Evolutionary conservation across 2,888 invertebrate genomes (phyloP), one percentile per base, ranked within the genome.

Genomic region (Drosophila affinis): DNA sequence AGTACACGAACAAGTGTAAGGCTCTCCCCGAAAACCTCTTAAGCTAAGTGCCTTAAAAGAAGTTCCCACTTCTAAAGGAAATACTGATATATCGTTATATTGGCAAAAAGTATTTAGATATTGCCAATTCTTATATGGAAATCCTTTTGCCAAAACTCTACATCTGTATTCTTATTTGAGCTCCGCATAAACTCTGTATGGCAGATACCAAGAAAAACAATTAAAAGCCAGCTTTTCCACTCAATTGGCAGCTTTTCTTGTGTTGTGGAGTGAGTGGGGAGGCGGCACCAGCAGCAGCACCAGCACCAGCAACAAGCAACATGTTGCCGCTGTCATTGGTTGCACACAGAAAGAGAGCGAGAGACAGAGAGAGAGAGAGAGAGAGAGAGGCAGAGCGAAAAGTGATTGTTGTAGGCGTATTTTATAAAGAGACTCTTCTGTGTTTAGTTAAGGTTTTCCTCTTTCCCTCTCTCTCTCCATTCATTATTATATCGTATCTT

Each of bases 271-370:
- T 17, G 47, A 24, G 47, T 29, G 44, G 48, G 48, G 61, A 34
- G 34, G 55, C 62, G 46, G 53, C n/a, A 63, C 14, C n/a, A 24
- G 46, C 39, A 39, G 9, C 29, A 32, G 39, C 39, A 39, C 70
- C 75, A 81, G 84, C 87, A 81, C 1, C 18, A 21, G 84, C 72
- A 72, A 72, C 54, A 57, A 57, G 67, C 86, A 85, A 75, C 81
- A 80, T 86, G 87, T 80, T 78, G 85, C 87, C 71, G 68, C 67
- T 72, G 70, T 59, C 62, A 58, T 72, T 63, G 51, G 64, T 70
- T 62, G 65, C 65, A 55, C 39, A n/a, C 51, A 52, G 51, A 57
- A 18, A 12, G 53, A 59, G 62, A 17, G 44, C 14, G 12, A 27
- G 9, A n/a, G n/a, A n/a, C n/a, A n/a, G n/a, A 44, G 56, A 17